Evolutionary conservation across 2,888 invertebrate genomes (phyloP).

Genomic region (Abscondita cerata): DNA sequence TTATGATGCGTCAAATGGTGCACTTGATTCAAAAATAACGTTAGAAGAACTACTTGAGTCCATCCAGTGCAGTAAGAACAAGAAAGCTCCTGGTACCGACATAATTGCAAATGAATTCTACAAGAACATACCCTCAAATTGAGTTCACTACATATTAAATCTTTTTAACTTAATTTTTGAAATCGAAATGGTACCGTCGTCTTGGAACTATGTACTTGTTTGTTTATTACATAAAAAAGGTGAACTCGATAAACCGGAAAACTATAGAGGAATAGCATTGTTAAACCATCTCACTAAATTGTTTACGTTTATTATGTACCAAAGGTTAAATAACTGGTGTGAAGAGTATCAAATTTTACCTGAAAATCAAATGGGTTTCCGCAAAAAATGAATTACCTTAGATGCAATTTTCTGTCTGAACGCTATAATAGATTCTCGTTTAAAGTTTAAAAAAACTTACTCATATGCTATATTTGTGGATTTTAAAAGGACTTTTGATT

Average conservation of each 20-base stretch:
- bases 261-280: slow-evolving; percentile 1
- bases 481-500: neutral
- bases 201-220: neutral
- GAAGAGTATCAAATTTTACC: too few relatives aligned
- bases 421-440: neutral
- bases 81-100: slow-evolving; percentile 2
- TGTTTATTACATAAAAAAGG: neutral
- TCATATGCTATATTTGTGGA: slow-evolving; percentile 1
- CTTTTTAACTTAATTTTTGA: neutral
- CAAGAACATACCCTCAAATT: neutral
- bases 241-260: neutral
- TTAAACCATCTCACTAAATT: too few relatives aligned
- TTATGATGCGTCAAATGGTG: too few relatives aligned
- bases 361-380: neutral
- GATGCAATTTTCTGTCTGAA: neutral
- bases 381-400: neutral
- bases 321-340: too few relatives aligned
- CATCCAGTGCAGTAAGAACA: neutral
- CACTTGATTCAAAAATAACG: too few relatives aligned
- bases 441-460: slow-evolving; percentile 1
- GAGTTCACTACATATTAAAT: neutral
- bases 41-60: neutral
- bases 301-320: too few relatives aligned
- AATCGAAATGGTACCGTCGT: neutral
- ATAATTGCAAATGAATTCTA: neutral